These are phyloP conservation scores for Aplysina aerophoba DNA, from an alignment of 37 sponge, comb jelly and placozoan genomes.

Conservation along the genomic window DNA sequence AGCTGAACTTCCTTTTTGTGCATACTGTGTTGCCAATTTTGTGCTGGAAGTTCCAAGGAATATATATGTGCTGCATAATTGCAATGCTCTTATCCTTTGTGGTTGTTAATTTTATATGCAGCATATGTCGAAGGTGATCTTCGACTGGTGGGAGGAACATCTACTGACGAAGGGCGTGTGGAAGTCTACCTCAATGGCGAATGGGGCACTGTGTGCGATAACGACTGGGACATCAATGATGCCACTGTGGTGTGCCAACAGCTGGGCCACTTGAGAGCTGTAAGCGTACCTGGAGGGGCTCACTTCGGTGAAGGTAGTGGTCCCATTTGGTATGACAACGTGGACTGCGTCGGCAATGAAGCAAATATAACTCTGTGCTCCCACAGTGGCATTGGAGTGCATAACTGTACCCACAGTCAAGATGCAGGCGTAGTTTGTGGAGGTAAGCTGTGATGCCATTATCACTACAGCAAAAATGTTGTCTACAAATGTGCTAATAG, in stretches of 20 bases:
- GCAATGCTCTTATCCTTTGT: too few species aligned
- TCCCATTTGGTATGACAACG: neutral
- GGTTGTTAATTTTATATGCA: too few species aligned
- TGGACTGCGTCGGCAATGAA: neutral
- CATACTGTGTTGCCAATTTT: too few species aligned
- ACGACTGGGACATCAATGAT: conserved; percentile 13
- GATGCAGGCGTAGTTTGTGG: conserved; percentile 19
- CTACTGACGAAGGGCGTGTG: conserved; percentile 22
- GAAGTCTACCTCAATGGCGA: conserved; percentile 31
- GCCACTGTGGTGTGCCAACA: conserved; percentile 34
- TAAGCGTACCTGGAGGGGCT: neutral
- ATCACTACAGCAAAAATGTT: too few species aligned
- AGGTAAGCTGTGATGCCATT: too few species aligned
- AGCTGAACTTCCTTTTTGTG: too few species aligned
- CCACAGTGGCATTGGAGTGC: neutral
- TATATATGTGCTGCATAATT: too few species aligned
- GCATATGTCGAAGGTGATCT: too few species aligned
- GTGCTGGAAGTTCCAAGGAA: too few species aligned
- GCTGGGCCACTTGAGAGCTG: neutral
- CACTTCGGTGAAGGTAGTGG: conserved; percentile 12
- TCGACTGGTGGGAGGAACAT: too few species aligned
- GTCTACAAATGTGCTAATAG: too few species aligned
- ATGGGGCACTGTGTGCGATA: conserved; percentile 49
- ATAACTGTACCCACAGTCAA: neutral
- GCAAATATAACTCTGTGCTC: neutral